Base-by-base conservation (phyloP, 1,140 invertebrate species). In the Drosophila ananassae region DNA sequence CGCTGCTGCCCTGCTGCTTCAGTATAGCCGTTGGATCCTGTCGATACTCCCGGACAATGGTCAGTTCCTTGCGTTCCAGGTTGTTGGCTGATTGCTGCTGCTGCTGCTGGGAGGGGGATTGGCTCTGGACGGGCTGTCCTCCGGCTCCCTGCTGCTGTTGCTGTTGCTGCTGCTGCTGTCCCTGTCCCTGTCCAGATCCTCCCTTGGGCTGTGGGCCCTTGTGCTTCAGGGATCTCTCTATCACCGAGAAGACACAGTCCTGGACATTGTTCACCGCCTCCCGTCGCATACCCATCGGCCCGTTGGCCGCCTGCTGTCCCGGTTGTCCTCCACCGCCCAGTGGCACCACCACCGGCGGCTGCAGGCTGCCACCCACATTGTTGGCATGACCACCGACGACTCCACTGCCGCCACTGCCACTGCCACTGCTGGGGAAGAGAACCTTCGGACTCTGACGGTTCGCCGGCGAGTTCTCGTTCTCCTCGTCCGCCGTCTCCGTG, bases 401-500 rank as follows among this genome's bases (percentile, higher is more conserved):
- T 7, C 10, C 34, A 12, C 34, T 4, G 1, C 34, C 34, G 17
- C 17, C 58, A 21, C 46, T 61, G 8, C 10, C 34, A 12, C 34
- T 4, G 0, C 34, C 34, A 10, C 34, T 12, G 13, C 41, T 44
- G 13, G 41, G 41, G 25, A 91, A 78, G 21, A 84, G 84, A 0
- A 91, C 87, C 55, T 92, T 92, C 32, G 92, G 92, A 76, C 92
- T 92, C 59, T 92, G 92, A 0, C 92, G 84, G 54, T 93, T 92
- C 22, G 92, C 93, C 24, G 93, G 94, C 52, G 93, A 93, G 48
- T 92, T 91, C 60, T 94, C 94, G 60, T 94, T 94, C 87, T 94
- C 96, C 93, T 97, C 96, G 90, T 97, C 96, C 41, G 96, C 96
- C 44, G 96, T 97, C 93, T 97, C 96, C 48, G 97, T 97, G 53